phyloP scores from a whole-genome alignment of 2,113 vertebrate genomes.

The Galemys pyrenaicus region DNA sequence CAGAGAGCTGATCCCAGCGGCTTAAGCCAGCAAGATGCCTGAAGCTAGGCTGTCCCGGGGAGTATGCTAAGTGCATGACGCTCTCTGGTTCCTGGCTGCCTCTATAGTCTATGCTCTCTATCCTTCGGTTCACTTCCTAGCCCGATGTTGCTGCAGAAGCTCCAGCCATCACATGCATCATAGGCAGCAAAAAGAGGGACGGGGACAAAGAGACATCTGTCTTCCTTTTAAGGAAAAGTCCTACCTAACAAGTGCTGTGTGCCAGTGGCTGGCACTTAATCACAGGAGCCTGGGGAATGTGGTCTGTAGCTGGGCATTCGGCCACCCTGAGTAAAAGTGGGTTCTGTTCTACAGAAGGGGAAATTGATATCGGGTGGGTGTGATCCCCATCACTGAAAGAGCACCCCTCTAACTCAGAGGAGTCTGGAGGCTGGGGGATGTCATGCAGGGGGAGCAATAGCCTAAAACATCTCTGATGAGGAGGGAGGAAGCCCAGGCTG shows the following conservation, averaged over 20 bases:
- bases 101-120: not conserved
- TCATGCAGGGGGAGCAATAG: not conserved
- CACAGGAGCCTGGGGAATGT: not conserved
- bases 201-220: not conserved
- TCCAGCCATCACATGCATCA: constrained; percentile 15
- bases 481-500: not conserved
- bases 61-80: not conserved
- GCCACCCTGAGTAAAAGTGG: not conserved
- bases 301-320: not conserved
- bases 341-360: not conserved
- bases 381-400: not conserved
- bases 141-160: not conserved
- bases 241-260: not conserved
- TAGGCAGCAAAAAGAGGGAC: not conserved
- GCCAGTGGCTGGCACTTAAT: not conserved
- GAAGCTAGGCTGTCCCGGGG: not conserved
- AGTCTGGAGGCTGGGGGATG: not conserved
- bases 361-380: not conserved
- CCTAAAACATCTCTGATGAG: not conserved
- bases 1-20: not conserved
- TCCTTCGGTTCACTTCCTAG: not conserved
- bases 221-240: not conserved
- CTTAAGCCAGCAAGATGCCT: not conserved
- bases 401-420: not conserved
- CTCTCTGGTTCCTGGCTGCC: not conserved